A percentile compares a stretch with the other conserved stretches of the same genome.
These are phyloP conservation scores for Zootermopsis nevadensis DNA, from an alignment of 2,888 invertebrate genomes.

Conservation along the genomic window DNA sequence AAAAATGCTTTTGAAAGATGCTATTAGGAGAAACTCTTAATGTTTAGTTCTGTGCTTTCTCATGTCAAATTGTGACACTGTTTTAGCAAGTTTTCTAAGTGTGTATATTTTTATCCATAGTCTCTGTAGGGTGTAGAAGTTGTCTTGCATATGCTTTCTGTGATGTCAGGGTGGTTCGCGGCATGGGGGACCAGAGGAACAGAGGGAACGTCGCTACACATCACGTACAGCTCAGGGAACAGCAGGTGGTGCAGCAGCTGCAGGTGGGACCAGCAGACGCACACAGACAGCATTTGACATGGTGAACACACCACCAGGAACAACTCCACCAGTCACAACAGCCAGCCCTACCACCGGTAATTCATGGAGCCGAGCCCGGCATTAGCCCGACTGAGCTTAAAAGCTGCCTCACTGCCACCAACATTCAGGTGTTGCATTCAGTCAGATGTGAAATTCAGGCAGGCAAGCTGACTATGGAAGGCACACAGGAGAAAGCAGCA, in stretches of 20 bases:
- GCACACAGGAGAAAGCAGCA: slow-evolving; percentile 17
- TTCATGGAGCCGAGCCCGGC: slow-evolving; percentile 42
- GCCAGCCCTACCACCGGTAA: slow-evolving; percentile 62
- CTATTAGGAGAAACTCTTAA: too few species aligned
- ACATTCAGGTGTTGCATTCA: slow-evolving; percentile 18
- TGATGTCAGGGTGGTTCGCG: slow-evolving; percentile 62
- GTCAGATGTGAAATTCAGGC: background rate
- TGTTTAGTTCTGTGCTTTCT: too few species aligned
- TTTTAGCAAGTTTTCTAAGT: background rate
- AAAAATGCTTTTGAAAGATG: too few species aligned
- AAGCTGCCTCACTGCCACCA: slow-evolving; percentile 24
- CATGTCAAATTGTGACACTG: too few species aligned
- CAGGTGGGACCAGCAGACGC: slow-evolving; percentile 58
- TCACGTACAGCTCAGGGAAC: slow-evolving; percentile 54
- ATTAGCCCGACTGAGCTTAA: slow-evolving; percentile 29
- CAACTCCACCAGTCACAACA: slow-evolving; percentile 63
- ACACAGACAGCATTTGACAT: slow-evolving; percentile 54
- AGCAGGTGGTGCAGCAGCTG: slow-evolving; percentile 45
- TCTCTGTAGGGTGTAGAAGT: background rate
- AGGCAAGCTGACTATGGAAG: slow-evolving; percentile 8
- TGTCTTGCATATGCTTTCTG: background rate
- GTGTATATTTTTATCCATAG: background rate
- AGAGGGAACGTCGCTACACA: slow-evolving; percentile 59
- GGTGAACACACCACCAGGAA: slow-evolving; percentile 53
- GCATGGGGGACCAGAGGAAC: slow-evolving; percentile 64